Conservation (phyloP, 2,797 vertebrate genomes). For the Oreortyx pictus region DNA sequence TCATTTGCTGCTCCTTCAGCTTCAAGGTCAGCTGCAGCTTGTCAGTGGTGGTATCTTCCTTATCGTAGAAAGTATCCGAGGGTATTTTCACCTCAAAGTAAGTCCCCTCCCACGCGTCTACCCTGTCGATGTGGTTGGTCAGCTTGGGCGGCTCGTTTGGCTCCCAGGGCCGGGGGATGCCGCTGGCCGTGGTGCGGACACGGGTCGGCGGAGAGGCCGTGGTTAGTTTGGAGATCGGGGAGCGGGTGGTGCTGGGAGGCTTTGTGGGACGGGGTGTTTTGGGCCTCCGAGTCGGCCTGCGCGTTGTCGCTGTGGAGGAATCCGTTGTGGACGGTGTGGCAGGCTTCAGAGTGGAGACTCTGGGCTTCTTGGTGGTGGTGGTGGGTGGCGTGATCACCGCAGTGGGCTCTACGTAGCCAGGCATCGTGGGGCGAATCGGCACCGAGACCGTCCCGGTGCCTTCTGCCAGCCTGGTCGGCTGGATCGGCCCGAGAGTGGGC, state of each 20-base stretch:
- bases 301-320: slow-evolving; percentile 83
- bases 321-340: slow-evolving; percentile 81
- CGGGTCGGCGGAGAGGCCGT: slow-evolving; percentile 83
- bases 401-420: slow-evolving; percentile 88
- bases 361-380: slow-evolving; percentile 85
- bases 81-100: slow-evolving; percentile 99
- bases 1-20: slow-evolving; percentile 87
- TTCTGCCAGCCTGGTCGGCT: slow-evolving; percentile 90
- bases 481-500: slow-evolving; percentile 89
- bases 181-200: slow-evolving; percentile 84
- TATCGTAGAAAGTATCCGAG: slow-evolving; percentile 94
- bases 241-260: slow-evolving; percentile 82
- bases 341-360: slow-evolving; percentile 83
- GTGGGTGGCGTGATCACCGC: slow-evolving; percentile 89
- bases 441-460: slow-evolving; percentile 86
- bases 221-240: slow-evolving; percentile 84
- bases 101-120: slow-evolving; percentile 93
- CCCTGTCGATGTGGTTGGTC: slow-evolving; percentile 93
- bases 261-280: slow-evolving; percentile 85
- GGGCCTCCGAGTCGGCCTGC: slow-evolving; percentile 84
- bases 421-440: slow-evolving; percentile 89
- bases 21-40: slow-evolving; percentile 93
- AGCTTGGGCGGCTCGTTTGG: slow-evolving; percentile 88
- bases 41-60: slow-evolving; percentile 95
- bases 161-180: slow-evolving; percentile 78